Evolutionary conservation across 2,113 vertebrate genomes (phyloP).

Genomic region (Nymphicus hollandicus): DNA sequence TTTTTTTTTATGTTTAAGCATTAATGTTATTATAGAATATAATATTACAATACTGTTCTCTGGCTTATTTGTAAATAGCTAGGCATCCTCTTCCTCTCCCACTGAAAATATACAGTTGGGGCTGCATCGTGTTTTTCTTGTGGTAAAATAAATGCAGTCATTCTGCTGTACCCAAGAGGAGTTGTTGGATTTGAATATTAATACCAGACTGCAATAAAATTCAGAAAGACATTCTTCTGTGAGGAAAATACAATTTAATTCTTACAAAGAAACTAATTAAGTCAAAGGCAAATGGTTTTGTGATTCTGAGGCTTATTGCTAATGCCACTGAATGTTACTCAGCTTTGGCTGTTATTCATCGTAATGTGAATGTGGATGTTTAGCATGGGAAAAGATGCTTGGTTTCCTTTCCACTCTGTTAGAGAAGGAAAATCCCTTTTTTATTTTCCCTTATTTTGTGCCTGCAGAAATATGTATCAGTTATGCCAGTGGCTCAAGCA

Average conservation of each 20-base stretch:
- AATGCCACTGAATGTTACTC: slow-evolving; percentile 22
- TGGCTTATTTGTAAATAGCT: not conserved
- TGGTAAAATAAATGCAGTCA: slow-evolving; percentile 42
- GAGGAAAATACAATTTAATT: slow-evolving; percentile 57
- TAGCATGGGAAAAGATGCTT: not conserved
- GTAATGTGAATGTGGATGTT: slow-evolving; percentile 29
- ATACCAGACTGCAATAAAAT: slow-evolving; percentile 40
- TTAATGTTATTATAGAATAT: not conserved
- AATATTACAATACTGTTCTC: not conserved
- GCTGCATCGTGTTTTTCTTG: slow-evolving; percentile 31
- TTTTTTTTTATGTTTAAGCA: not conserved
- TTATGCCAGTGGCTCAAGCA: not conserved
- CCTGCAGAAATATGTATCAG: not conserved
- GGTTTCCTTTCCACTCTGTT: not conserved
- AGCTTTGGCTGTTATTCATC: slow-evolving; percentile 20
- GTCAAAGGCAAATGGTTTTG: slow-evolving; percentile 27
- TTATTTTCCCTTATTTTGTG: not conserved
- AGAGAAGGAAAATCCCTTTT: not conserved
- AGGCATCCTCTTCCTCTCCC: not conserved
- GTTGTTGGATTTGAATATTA: slow-evolving; percentile 48
- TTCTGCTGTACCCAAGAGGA: not conserved
- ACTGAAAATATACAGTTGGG: not conserved
- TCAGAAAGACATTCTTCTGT: slow-evolving; percentile 41
- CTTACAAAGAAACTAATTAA: slow-evolving; percentile 62
- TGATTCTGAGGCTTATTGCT: slow-evolving; percentile 44